These are phyloP conservation scores for Mythimna ferrago DNA, from an alignment of 2,888 invertebrate species.

Conservation along the genomic window DNA sequence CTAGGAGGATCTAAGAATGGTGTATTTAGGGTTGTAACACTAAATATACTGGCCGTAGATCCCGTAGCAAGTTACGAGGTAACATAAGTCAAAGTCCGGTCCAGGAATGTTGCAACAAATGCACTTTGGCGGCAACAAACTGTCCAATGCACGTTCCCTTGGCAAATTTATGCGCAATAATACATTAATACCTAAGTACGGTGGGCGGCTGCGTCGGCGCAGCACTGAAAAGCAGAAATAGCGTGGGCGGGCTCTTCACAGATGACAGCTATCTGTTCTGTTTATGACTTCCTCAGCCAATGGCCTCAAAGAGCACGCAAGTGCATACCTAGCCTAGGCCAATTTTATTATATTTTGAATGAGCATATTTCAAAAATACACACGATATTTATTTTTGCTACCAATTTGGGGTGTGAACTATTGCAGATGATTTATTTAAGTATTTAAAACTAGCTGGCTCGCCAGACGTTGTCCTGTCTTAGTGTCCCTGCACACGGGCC, in stretches of 20 bases:
- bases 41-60: neutral
- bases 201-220: slow-evolving; percentile 79
- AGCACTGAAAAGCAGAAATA: slow-evolving; percentile 86
- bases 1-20: neutral
- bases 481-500: no score
- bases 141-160: slow-evolving; percentile 76
- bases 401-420: neutral
- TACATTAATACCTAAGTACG: slow-evolving; percentile 68
- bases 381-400: neutral
- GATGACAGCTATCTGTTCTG: slow-evolving; percentile 86
- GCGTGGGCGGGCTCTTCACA: slow-evolving; percentile 88
- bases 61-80: slow-evolving; percentile 6
- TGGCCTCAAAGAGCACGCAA: slow-evolving; percentile 76
- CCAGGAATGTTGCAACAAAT: slow-evolving; percentile 61
- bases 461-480: no score
- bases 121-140: slow-evolving; percentile 74
- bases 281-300: slow-evolving; percentile 91
- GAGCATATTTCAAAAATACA: neutral
- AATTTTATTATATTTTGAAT: slow-evolving; percentile 16
- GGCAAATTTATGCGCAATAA: slow-evolving; percentile 76
- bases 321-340: slow-evolving; percentile 55
- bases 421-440: neutral
- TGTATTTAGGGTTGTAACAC: neutral
- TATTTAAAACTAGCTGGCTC: neutral
- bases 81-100: slow-evolving; percentile 36